Evolutionary conservation across 2,797 vertebrate species (phyloP).

Genomic region (Gila robusta): DNA sequence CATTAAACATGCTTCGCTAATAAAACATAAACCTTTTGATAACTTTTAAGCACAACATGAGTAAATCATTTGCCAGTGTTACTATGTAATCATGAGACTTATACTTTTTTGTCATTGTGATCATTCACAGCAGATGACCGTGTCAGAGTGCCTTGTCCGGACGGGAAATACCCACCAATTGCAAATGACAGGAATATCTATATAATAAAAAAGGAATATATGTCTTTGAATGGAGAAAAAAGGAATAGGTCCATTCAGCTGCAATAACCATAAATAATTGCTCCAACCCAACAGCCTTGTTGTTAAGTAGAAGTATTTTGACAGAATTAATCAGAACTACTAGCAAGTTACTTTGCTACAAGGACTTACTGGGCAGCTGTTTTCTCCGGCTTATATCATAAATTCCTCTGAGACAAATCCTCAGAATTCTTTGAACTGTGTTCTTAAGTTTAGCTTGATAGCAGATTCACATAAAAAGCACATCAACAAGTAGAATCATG

Average conservation of each 20-base stretch:
- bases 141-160: slow-evolving; percentile 8
- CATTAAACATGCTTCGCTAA: neutral
- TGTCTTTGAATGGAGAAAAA: neutral
- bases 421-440: slow-evolving; percentile 4
- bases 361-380: neutral
- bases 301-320: neutral
- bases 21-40: neutral
- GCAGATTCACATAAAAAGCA: neutral
- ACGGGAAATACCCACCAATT: neutral
- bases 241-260: neutral
- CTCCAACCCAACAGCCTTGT: neutral
- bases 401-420: slow-evolving; percentile 6
- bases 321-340: slow-evolving; percentile 7
- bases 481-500: slow-evolving; percentile 3
- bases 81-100: neutral
- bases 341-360: slow-evolving; percentile 2
- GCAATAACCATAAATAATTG: neutral
- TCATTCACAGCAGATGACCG: slow-evolving; percentile 18
- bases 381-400: neutral
- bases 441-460: slow-evolving; percentile 5
- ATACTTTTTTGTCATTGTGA: neutral
- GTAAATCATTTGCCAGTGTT: neutral
- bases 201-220: slow-evolving; percentile 5
- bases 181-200: too few relatives aligned
- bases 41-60: neutral